Percentiles rank a stretch among this genome's conserved stretches.
phyloP scores from a whole-genome alignment of 2,797 vertebrate genomes.

The Aplochiton taeniatus region DNA sequence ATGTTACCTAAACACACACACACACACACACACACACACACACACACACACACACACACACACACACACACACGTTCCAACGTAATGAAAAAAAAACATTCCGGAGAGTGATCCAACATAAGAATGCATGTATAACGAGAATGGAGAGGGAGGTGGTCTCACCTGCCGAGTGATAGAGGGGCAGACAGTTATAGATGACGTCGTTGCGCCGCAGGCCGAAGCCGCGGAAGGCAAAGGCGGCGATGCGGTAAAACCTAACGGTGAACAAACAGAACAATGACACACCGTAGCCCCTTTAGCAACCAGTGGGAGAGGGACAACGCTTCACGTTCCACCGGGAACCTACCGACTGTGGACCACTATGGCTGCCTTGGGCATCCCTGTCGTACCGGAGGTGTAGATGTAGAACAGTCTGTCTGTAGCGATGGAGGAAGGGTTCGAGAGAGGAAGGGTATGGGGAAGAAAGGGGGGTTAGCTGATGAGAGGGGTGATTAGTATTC shows the following conservation, averaged over 20 bases:
- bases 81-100: not conserved
- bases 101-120: not conserved
- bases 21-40: not conserved
- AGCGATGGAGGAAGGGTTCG: constrained; percentile 12
- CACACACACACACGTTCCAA: not conserved
- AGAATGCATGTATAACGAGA: not conserved
- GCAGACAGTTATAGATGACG: constrained; percentile 88
- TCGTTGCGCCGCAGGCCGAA: constrained; percentile 81
- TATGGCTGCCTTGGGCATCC: constrained; percentile 90
- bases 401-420: constrained; percentile 88
- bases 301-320: too few relatives aligned
- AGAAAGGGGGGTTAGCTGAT: too few relatives aligned
- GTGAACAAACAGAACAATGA: too few relatives aligned
- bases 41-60: not conserved
- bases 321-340: not conserved
- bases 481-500: too few relatives aligned
- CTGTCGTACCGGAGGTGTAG: constrained; percentile 91
- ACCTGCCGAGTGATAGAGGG: constrained; percentile 93
- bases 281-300: too few relatives aligned
- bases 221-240: constrained; percentile 85
- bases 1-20: constrained; percentile 82
- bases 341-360: constrained; percentile 88
- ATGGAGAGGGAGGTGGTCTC: not conserved
- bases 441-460: not conserved
- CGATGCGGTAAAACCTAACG: constrained; percentile 89